Conservation (phyloP, 2,888 invertebrate species). For the Xestia xanthographa region DNA sequence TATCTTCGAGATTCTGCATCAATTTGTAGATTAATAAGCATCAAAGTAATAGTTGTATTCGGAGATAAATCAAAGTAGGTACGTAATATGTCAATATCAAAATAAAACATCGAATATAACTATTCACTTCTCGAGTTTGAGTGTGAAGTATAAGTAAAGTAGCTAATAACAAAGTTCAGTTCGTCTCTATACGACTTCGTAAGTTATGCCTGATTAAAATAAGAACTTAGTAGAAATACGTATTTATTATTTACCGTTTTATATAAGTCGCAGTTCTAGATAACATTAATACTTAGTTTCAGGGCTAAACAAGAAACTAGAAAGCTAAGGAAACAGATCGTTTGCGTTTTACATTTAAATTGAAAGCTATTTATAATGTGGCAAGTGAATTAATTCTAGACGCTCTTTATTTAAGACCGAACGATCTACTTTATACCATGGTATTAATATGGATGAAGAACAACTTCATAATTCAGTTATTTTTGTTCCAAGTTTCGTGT, state of each 20-base stretch:
- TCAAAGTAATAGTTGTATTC: not conserved
- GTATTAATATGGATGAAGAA: constrained; percentile 54
- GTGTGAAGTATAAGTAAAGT: constrained; percentile 9
- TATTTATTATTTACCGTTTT: constrained; percentile 16
- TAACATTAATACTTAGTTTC: constrained; percentile 38
- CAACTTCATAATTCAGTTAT: constrained; percentile 56
- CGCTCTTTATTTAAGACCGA: constrained; percentile 35
- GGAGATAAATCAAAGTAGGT: not conserved
- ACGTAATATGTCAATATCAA: constrained; percentile 8
- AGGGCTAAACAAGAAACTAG: constrained; percentile 31
- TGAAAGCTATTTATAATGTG: constrained; percentile 48
- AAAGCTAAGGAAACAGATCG: constrained; percentile 34
- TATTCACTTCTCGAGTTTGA: constrained; percentile 11
- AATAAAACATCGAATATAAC: constrained; percentile 21
- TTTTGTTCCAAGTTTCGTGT: constrained; percentile 42
- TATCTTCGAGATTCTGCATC: not conserved
- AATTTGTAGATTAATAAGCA: no score
- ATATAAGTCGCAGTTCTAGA: constrained; percentile 20
- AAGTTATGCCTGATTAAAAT: constrained; percentile 24
- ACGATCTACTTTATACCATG: constrained; percentile 37
- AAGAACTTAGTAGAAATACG: constrained; percentile 15
- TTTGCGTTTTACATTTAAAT: constrained; percentile 47
- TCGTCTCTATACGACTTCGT: constrained; percentile 5
- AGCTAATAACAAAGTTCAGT: constrained; percentile 20
- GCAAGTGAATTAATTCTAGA: constrained; percentile 44